Conservation (phyloP, 2,888 invertebrate species). For the Dimorphilus gyrociliatus region DNA sequence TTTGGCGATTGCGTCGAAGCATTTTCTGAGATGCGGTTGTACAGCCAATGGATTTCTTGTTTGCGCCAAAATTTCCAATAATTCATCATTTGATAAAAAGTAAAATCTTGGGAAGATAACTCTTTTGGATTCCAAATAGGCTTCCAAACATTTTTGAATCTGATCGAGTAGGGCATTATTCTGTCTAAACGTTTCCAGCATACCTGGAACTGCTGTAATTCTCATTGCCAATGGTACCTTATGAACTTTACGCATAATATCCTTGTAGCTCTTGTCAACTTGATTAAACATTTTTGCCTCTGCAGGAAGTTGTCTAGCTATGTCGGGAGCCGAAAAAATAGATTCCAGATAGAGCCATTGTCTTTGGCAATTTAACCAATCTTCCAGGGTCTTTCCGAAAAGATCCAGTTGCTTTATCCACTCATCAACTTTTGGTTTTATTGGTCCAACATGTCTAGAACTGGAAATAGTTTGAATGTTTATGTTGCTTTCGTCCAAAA, state of each 20-base stretch:
- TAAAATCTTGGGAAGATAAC: slow-evolving; percentile 70
- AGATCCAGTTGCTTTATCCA: slow-evolving; percentile 60
- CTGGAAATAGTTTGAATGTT: slow-evolving; percentile 70
- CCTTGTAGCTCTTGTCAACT: slow-evolving; percentile 79
- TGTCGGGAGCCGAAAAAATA: slow-evolving; percentile 39
- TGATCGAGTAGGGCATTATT: slow-evolving; percentile 61
- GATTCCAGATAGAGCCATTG: slow-evolving; percentile 39
- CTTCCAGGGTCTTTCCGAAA: slow-evolving; percentile 57
- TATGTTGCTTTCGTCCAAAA: slow-evolving; percentile 69
- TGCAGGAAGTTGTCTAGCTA: slow-evolving; percentile 37
- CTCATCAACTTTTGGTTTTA: slow-evolving; percentile 61
- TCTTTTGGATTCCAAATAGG: slow-evolving; percentile 70
- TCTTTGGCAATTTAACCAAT: slow-evolving; percentile 37
- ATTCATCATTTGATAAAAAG: slow-evolving; percentile 72
- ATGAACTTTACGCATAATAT: slow-evolving; percentile 62
- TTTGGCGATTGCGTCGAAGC: slow-evolving; percentile 46
- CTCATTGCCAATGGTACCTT: slow-evolving; percentile 61
- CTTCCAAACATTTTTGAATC: slow-evolving; percentile 74
- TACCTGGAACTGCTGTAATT: slow-evolving; percentile 49
- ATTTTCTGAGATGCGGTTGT: slow-evolving; percentile 72
- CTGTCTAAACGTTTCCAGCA: slow-evolving; percentile 34
- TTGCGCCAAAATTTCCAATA: slow-evolving; percentile 75
- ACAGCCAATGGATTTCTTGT: slow-evolving; percentile 68
- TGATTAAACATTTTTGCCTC: slow-evolving; percentile 44
- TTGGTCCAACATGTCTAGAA: slow-evolving; percentile 67